Conservation (phyloP, 2,113 vertebrate genomes). For the Eleginops maclovinus region DNA sequence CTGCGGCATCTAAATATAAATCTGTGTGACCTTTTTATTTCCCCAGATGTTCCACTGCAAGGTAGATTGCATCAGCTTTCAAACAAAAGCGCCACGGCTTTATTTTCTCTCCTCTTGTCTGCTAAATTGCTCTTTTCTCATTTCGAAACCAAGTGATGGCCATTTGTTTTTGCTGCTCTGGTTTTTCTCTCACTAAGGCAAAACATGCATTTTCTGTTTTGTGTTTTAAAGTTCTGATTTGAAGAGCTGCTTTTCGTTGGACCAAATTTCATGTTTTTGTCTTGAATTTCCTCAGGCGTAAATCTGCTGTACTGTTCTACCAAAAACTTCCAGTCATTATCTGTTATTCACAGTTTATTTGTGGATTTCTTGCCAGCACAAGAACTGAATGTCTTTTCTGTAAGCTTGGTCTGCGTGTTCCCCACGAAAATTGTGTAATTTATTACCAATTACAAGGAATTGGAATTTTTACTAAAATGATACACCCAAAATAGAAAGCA, state of each 20-base stretch:
- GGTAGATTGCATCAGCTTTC: constrained; percentile 74
- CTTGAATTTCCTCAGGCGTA: constrained; percentile 21
- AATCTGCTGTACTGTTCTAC: constrained; percentile 7
- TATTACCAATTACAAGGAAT: not conserved
- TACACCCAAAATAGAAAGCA: not conserved
- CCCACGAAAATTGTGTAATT: not conserved
- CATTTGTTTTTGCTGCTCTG: constrained; percentile 43
- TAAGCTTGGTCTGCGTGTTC: constrained; percentile 7
- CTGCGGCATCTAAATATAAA: constrained; percentile 77
- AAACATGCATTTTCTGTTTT: not conserved
- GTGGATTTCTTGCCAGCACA: not conserved
- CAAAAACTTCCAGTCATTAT: constrained; percentile 30
- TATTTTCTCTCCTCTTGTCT: constrained; percentile 60
- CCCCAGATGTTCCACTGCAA: constrained; percentile 72
- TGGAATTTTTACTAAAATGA: not conserved
- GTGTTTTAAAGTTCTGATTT: constrained; percentile 6
- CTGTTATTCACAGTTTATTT: constrained; percentile 1
- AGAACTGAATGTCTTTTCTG: not conserved
- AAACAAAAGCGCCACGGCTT: constrained; percentile 54
- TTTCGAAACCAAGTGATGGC: constrained; percentile 47
- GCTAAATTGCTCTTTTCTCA: constrained; percentile 59
- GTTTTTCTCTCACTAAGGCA: constrained; percentile 20
- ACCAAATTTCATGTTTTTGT: not conserved
- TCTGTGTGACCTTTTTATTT: constrained; percentile 78
- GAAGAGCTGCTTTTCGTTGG: not conserved